phyloP scores from a whole-genome alignment of 23 tunicate species.

The Ciona savignyi region DNA sequence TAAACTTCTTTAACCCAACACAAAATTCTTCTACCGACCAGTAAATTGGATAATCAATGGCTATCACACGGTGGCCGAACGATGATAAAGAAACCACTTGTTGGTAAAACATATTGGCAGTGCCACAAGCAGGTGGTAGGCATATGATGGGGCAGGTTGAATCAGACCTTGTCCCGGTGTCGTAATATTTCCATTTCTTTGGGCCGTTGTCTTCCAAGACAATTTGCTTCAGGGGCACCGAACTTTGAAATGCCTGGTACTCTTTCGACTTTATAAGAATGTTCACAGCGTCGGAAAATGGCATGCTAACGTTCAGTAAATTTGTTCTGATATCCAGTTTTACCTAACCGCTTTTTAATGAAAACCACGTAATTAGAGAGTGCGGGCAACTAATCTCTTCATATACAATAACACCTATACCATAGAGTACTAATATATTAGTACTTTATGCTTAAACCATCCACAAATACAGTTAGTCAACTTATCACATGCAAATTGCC shows the following conservation, averaged over 20 bases:
- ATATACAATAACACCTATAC: not conserved
- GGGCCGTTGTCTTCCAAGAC: conserved; percentile 30
- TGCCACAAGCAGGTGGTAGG: conserved; percentile 71
- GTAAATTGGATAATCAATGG: conserved; percentile 74
- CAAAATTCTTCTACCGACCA: conserved; percentile 80
- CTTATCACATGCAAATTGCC: no score
- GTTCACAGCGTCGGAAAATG: not conserved
- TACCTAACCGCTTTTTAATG: no score
- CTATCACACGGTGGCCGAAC: conserved; percentile 45
- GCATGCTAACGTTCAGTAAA: no score
- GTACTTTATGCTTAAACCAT: no score
- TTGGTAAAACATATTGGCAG: conserved; percentile 49
- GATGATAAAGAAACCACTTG: conserved; percentile 47
- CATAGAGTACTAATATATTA: not conserved
- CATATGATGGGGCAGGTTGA: conserved; percentile 38
- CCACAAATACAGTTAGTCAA: no score
- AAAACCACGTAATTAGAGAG: no score
- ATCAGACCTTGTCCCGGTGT: conserved; percentile 45
- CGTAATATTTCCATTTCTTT: conserved; percentile 61
- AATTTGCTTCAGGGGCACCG: conserved; percentile 57
- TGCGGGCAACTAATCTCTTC: no score
- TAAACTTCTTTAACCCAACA: conserved; percentile 46
- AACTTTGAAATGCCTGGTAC: conserved; percentile 53
- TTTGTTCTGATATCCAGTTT: no score
- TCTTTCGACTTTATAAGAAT: conserved; percentile 27